A percentile compares a stretch with the other conserved stretches of the same genome.
Evolutionary conservation across 2,797 vertebrate genomes (phyloP).

Genomic region (Champsocephalus esox): DNA sequence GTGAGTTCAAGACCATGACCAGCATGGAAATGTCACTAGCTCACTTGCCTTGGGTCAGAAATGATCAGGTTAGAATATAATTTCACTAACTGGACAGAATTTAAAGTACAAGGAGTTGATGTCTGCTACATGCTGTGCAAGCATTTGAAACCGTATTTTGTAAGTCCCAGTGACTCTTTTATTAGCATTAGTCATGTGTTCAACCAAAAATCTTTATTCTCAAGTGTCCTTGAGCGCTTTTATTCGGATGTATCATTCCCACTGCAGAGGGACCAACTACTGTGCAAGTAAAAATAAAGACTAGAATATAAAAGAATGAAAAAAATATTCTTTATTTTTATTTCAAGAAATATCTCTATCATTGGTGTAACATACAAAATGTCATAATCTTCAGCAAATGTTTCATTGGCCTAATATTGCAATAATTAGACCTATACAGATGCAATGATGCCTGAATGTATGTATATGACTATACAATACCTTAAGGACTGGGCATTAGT

Average conservation of each 20-base stretch:
- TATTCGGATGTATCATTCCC: background rate
- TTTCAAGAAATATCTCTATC: background rate
- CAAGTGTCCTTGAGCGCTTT: background rate
- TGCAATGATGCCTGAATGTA: background rate
- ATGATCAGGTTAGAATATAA: conserved; percentile 34
- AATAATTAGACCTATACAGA: background rate
- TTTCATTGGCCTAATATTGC: background rate
- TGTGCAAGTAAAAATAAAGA: background rate
- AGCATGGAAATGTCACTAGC: conserved; percentile 35
- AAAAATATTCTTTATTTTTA: background rate
- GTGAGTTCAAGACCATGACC: conserved; percentile 46
- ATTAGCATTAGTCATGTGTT: background rate
- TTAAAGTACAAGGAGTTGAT: conserved; percentile 29
- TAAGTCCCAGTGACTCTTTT: conserved; percentile 2
- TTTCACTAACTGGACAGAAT: conserved; percentile 42
- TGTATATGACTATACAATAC: background rate
- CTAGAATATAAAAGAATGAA: background rate
- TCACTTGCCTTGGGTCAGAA: conserved; percentile 49
- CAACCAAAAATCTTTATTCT: background rate
- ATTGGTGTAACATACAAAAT: background rate
- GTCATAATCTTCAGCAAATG: background rate
- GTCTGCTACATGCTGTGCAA: conserved; percentile 6
- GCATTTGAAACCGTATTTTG: background rate
- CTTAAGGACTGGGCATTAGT: background rate
- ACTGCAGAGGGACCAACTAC: background rate